These are phyloP conservation scores for Brachionus rubens DNA, from an alignment of 1,140 invertebrate species.

Conservation along the genomic window DNA sequence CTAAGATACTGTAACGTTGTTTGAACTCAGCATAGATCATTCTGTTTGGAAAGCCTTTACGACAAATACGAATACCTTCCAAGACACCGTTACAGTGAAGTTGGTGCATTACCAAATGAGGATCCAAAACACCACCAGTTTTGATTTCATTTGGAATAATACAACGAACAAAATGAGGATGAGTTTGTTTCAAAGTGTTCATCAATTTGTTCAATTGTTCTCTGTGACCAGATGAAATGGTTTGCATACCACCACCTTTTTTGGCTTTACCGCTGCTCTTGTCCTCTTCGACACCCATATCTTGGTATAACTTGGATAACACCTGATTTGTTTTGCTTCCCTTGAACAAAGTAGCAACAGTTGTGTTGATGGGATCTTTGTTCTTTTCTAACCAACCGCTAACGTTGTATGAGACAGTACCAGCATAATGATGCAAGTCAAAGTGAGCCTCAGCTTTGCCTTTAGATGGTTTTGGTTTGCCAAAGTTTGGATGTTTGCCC, in stretches of 20 bases:
- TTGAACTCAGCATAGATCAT: conserved; percentile 99
- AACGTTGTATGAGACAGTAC: conserved; percentile 74
- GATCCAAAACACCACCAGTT: conserved; percentile 91
- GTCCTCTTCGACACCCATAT: conserved; percentile 42
- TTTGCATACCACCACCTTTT: conserved; percentile 93
- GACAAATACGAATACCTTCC: conserved; percentile 99
- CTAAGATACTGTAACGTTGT: conserved; percentile 98
- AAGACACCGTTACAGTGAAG: conserved; percentile 99
- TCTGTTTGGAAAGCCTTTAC: conserved; percentile 99
- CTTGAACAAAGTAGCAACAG: conserved; percentile 66
- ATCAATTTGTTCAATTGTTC: conserved; percentile 96
- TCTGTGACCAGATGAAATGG: conserved; percentile 80
- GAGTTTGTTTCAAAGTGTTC: conserved; percentile 88
- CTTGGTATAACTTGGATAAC: not conserved
- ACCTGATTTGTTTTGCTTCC: not conserved
- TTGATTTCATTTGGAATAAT: conserved; percentile 99
- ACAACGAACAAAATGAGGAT: conserved; percentile 98
- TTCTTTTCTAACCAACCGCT: conserved; percentile 98
- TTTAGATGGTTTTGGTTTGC: conserved; percentile 93
- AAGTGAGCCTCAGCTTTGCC: conserved; percentile 92
- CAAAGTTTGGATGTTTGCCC: conserved; percentile 94
- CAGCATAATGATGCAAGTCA: conserved; percentile 96
- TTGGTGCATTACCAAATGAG: conserved; percentile 92
- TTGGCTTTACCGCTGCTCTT: conserved; percentile 73
- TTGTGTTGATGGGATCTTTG: conserved; percentile 99